Percentiles rank a stretch among this genome's conserved stretches.
These are phyloP conservation scores for Siderastrea radians DNA, from an alignment of 92 coral and sea anemone genomes.

Conservation along the genomic window DNA sequence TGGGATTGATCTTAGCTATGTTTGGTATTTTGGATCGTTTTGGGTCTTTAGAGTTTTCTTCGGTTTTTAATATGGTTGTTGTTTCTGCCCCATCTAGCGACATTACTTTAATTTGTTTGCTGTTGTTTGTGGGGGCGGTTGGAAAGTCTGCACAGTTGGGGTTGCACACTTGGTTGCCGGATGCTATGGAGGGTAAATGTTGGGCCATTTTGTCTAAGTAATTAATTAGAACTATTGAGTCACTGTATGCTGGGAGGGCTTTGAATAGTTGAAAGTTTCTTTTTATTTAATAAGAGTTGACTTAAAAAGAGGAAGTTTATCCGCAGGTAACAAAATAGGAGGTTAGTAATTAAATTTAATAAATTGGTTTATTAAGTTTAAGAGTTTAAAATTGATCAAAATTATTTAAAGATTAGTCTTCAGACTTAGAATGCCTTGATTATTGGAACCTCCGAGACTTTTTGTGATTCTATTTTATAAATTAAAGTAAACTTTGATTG, in stretches of 20 bases:
- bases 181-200: conserved; percentile 94
- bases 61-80: conserved; percentile 75
- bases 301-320: conserved; percentile 60
- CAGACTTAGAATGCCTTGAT: conserved; percentile 46
- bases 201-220: conserved; percentile 94
- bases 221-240: conserved; percentile 85
- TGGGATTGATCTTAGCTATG: conserved; percentile 88
- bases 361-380: conserved; percentile 59
- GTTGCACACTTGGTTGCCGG: conserved; percentile 93
- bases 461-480: conserved; percentile 84
- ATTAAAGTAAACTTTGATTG: conserved; percentile 27
- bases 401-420: background rate
- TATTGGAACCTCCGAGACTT: conserved; percentile 93
- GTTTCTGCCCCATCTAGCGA: conserved; percentile 66
- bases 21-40: conserved; percentile 81
- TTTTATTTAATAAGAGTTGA: conserved; percentile 1
- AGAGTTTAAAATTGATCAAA: conserved; percentile 14
- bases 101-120: conserved; percentile 81
- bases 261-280: conserved; percentile 33
- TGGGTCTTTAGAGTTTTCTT: conserved; percentile 88
- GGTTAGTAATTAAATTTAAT: conserved; percentile 71
- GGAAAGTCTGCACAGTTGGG: conserved; percentile 94
- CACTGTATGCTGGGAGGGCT: conserved; percentile 92
- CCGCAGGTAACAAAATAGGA: conserved; percentile 92
- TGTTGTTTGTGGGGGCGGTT: conserved; percentile 83